phyloP scores from a whole-genome alignment of 2,797 vertebrate genomes.

The Lepilemur septentrionalis region DNA sequence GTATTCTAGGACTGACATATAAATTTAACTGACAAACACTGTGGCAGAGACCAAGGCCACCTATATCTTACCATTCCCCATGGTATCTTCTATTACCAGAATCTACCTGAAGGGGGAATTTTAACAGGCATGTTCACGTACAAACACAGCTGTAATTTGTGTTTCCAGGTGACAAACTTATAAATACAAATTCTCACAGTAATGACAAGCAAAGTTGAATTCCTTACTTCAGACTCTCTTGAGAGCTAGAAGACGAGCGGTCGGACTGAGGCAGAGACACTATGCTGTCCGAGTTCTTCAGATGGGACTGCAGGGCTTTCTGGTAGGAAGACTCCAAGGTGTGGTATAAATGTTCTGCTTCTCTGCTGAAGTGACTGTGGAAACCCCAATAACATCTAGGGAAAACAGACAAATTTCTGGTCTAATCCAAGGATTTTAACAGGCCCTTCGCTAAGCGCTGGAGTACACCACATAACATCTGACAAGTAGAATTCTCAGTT shows the following conservation, averaged over 20 bases:
- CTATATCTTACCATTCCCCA: neutral
- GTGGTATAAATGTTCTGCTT: slow-evolving; percentile 96
- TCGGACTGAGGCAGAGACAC: slow-evolving; percentile 97
- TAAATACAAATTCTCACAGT: neutral
- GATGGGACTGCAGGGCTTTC: slow-evolving; percentile 96
- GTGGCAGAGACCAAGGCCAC: neutral
- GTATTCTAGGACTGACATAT: neutral
- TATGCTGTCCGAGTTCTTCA: slow-evolving; percentile 97
- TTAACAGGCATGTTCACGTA: neutral
- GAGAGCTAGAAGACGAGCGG: slow-evolving; percentile 97
- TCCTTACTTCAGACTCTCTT: slow-evolving; percentile 98
- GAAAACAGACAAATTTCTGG: neutral
- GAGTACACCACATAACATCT: accelerated
- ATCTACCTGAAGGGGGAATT: neutral
- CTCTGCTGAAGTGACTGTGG: slow-evolving; percentile 95
- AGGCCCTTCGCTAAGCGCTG: neutral
- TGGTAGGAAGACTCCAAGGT: slow-evolving; percentile 97
- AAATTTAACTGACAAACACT: neutral
- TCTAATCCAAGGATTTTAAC: accelerated
- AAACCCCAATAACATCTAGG: slow-evolving; percentile 98
- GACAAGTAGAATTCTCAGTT: neutral
- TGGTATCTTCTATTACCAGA: neutral
- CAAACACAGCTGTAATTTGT: neutral
- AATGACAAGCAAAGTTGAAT: no score
- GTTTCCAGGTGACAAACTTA: neutral